phyloP scores from a whole-genome alignment of 2,113 vertebrate species.

The Oostethus manadensis region DNA sequence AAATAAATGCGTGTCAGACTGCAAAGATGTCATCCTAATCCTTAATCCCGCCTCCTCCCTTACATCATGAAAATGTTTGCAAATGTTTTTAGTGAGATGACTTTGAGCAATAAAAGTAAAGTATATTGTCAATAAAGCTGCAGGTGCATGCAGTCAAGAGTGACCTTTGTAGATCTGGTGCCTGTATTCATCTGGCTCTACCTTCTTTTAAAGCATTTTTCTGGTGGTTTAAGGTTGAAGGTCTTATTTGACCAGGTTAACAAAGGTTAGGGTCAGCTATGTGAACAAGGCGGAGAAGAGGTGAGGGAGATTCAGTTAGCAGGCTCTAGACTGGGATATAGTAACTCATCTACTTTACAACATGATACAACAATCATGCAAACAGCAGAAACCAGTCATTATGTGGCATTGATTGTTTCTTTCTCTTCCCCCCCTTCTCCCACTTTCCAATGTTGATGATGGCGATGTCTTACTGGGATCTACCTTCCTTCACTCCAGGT shows the following conservation, averaged over 20 bases:
- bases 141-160: neutral
- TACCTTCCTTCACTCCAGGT: slow-evolving; percentile 42
- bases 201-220: neutral
- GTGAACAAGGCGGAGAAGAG: slow-evolving; percentile 17
- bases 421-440: slow-evolving; percentile 6
- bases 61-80: neutral
- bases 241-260: slow-evolving; percentile 5
- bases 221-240: slow-evolving; percentile 3
- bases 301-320: slow-evolving; percentile 13
- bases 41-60: too few relatives aligned
- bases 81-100: neutral
- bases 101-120: neutral
- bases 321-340: slow-evolving; percentile 2
- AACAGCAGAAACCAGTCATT: too few relatives aligned
- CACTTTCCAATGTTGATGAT: slow-evolving; percentile 8
- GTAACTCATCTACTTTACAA: slow-evolving; percentile 12
- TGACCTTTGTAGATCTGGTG: neutral
- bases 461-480: slow-evolving; percentile 1
- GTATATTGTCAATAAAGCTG: neutral
- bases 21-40: too few relatives aligned
- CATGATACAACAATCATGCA: slow-evolving; percentile 16
- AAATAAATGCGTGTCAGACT: too few relatives aligned
- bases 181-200: neutral
- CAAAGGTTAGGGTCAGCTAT: slow-evolving; percentile 15
- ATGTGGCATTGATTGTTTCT: slow-evolving; percentile 15